Base-by-base conservation (phyloP, 2,888 invertebrate genomes). In the Arenicola marina region DNA sequence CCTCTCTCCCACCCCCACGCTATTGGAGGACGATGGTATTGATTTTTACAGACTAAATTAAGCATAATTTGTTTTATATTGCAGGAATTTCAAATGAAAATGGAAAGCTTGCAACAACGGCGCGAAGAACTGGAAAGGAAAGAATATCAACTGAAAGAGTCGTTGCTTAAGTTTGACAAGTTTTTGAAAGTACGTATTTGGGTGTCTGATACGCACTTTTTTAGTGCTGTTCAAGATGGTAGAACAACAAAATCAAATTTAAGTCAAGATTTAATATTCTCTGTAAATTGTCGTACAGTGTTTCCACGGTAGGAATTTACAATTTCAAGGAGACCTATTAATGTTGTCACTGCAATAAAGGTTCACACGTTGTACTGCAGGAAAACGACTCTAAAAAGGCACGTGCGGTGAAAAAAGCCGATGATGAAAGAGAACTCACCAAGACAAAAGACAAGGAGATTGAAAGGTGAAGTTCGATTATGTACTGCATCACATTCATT, bases 41-140 rank as follows among this genome's bases (percentile, higher is more conserved):
- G n/a, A n/a, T n/a, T n/a, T n/a, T 2, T n/a, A 53, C 53, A 1
- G 11, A 1, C 21, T 1, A 48, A 48, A n/a, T 11, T 24, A 51
- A 18, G 26, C 21, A 18, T 51, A 26, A n/a, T 2, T 18, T 2
- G n/a, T 31, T 28, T 2, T 48, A 1, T 48, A 32, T 46, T 32
- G 34, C 68, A 83, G 82, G 83, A 83, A 66, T 83, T 83, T 65
- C 83, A 83, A 76, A 82, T 83, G 82, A 84, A 84, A 68, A 84
- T 83, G 83, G 83, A 84, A 72, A 81, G 82, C 70, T 72, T 84
- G 46, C 81, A 83, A 58, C 83, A 83, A 63, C 73, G 84, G 69
- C 70, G 81, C 61, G 82, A 82, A 65, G 83, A 84, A 67, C 69
- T 83, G 54, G 83, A 83, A 62, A 75, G 80, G 69, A 84, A 83